Conservation (phyloP, 2,797 vertebrate genomes). For the Enteromius trimaculatus region DNA sequence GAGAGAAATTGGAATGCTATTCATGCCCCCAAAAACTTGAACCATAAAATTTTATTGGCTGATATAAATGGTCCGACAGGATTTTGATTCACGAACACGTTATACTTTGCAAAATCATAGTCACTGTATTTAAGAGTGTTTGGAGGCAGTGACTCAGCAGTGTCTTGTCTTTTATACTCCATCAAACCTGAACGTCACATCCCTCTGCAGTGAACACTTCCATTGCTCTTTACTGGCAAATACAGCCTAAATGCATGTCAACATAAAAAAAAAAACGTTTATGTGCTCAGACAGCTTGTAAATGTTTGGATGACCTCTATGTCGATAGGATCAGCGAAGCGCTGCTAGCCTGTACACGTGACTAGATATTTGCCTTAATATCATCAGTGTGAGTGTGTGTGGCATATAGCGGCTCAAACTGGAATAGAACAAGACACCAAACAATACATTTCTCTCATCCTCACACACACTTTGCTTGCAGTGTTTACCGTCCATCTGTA, state of each 20-base stretch:
- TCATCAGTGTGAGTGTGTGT: not conserved
- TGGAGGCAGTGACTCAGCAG: constrained; percentile 30
- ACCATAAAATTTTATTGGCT: not conserved
- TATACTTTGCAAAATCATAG: not conserved
- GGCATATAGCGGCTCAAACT: constrained; percentile 8
- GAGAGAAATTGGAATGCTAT: not conserved
- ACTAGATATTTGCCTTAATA: constrained; percentile 1
- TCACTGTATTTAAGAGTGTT: not conserved
- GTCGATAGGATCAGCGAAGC: not conserved
- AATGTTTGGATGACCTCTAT: constrained; percentile 10
- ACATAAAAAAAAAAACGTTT: not conserved
- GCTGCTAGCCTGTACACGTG: not conserved
- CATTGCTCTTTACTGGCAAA: not conserved
- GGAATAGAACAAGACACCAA: constrained; percentile 8
- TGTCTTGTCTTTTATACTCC: not conserved
- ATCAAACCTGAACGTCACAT: not conserved
- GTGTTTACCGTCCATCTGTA: constrained; percentile 62
- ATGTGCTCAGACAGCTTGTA: not conserved
- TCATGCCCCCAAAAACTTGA: not conserved
- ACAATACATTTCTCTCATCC: constrained; percentile 14
- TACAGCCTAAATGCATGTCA: not conserved
- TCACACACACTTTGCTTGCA: constrained; percentile 20
- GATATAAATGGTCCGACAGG: not conserved
- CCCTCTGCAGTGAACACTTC: not conserved
- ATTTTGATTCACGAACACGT: not conserved